Evolutionary conservation across 2,113 vertebrate genomes (phyloP).

Genomic region (Glaucomys volans): DNA sequence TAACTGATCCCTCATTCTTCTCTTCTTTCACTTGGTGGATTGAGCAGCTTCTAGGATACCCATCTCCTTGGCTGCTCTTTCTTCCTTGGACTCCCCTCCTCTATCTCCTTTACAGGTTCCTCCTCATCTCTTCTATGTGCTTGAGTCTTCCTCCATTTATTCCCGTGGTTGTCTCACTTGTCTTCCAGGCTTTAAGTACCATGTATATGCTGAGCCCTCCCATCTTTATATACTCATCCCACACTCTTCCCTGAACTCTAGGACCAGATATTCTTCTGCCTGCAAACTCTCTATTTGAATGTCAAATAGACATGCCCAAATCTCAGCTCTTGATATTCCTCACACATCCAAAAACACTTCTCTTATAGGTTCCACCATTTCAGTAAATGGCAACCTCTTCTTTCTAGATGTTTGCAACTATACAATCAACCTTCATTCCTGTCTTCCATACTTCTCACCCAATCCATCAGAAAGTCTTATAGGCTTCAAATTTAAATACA

Average conservation of each 20-base stretch:
- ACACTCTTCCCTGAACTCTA: not conserved
- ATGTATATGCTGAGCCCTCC: not conserved
- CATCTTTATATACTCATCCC: not conserved
- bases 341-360: not conserved
- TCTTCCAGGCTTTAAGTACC: not conserved
- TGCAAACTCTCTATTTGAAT: not conserved
- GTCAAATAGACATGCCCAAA: not conserved
- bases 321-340: not conserved
- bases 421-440: not conserved
- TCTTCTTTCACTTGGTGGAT: not conserved
- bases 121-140: not conserved
- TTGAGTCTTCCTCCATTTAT: not conserved
- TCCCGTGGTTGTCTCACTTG: not conserved
- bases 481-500: conserved; percentile 18
- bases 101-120: not conserved
- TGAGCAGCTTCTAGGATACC: not conserved
- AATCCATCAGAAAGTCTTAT: not conserved
- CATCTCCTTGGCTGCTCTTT: not conserved
- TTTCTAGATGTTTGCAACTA: not conserved
- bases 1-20: not conserved
- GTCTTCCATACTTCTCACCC: not conserved
- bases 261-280: not conserved
- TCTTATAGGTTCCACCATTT: not conserved
- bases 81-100: not conserved
- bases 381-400: not conserved